Percentiles rank a stretch among this genome's conserved stretches.
phyloP scores from a whole-genome alignment of 2,113 vertebrate genomes.

The Hydropotes inermis region DNA sequence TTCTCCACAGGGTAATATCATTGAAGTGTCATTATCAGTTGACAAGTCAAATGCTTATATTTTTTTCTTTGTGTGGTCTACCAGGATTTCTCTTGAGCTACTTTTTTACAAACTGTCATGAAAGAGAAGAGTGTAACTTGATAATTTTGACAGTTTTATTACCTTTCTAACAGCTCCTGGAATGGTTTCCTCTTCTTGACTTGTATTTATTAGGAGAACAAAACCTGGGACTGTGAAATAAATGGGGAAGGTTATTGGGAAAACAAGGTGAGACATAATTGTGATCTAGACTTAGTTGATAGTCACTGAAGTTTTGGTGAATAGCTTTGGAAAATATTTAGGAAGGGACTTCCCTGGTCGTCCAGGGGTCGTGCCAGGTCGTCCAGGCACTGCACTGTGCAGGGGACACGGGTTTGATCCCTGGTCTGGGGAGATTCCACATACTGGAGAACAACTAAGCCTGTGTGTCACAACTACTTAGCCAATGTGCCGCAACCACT shows the following conservation, averaged over 20 bases:
- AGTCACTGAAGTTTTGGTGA: background rate
- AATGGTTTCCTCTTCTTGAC: background rate
- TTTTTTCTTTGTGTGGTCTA: background rate
- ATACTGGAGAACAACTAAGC: background rate
- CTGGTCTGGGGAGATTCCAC: background rate
- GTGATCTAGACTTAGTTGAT: background rate
- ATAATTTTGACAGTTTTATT: slow-evolving; percentile 1
- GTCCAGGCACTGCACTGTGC: background rate
- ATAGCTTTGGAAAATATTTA: background rate
- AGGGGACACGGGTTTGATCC: background rate
- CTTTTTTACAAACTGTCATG: background rate
- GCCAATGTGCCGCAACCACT: background rate
- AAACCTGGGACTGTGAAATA: background rate
- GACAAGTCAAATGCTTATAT: background rate
- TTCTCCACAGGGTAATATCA: background rate
- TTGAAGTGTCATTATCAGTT: background rate
- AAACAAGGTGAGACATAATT: background rate
- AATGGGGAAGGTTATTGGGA: background rate
- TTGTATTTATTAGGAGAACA: background rate
- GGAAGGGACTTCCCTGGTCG: background rate
- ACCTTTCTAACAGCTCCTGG: background rate
- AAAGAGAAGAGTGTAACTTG: background rate
- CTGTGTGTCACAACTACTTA: background rate
- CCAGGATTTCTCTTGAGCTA: background rate
- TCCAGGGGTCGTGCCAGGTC: background rate